These are phyloP conservation scores for Ascaphus truei DNA, from an alignment of 2,113 vertebrate species.

Conservation along the genomic window DNA sequence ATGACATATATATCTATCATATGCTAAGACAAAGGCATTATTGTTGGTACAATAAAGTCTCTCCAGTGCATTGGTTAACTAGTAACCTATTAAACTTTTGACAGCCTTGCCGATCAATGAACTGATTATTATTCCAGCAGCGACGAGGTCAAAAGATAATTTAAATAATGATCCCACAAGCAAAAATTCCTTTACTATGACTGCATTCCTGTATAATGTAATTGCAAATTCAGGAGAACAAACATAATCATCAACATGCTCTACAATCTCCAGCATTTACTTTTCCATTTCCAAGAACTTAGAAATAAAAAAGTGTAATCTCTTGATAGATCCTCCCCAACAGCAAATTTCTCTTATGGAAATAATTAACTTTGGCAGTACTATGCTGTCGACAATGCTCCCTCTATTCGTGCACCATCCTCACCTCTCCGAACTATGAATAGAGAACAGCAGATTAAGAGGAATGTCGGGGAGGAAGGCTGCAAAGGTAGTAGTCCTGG, in stretches of 20 bases:
- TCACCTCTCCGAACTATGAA: too few species aligned
- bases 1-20: neutral
- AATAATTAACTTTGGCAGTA: too few species aligned
- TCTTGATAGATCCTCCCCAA: too few species aligned
- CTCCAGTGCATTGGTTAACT: conserved; percentile 14
- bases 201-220: neutral
- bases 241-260: neutral
- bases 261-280: neutral
- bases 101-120: conserved; percentile 4
- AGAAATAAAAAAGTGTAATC: neutral
- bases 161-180: neutral
- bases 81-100: conserved; percentile 21
- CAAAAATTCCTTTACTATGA: too few species aligned
- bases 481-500: conserved; percentile 5
- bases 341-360: too few species aligned
- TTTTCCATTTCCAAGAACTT: neutral
- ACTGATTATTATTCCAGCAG: conserved; percentile 9
- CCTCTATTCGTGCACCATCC: too few species aligned
- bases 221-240: neutral
- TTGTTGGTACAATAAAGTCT: conserved; percentile 13
- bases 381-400: too few species aligned
- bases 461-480: neutral
- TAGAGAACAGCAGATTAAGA: neutral
- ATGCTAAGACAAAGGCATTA: neutral
- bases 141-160: neutral